Conservation (phyloP, 2,888 invertebrate genomes). For the Mesorhabditis belari region DNA sequence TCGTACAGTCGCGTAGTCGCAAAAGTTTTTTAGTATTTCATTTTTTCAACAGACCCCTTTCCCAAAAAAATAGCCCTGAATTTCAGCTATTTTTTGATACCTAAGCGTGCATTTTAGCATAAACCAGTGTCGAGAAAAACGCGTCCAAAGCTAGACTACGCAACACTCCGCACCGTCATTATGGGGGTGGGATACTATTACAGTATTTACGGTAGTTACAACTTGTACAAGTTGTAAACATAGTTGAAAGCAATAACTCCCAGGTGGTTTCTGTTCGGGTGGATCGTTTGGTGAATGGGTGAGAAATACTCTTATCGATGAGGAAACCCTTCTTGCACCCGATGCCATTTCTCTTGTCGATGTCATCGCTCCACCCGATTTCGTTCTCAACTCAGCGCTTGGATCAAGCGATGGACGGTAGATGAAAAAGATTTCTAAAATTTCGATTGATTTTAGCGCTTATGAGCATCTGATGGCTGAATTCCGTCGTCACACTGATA, state of each 20-base stretch:
- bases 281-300: slow-evolving; percentile 60
- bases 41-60: too few species aligned
- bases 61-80: too few species aligned
- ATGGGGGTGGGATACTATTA: too few species aligned
- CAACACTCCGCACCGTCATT: too few species aligned
- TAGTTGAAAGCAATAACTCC: not conserved
- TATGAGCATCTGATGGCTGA: slow-evolving; percentile 31
- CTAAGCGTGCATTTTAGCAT: too few species aligned
- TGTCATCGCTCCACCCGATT: slow-evolving; percentile 80
- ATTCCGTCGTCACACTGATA: slow-evolving; percentile 15
- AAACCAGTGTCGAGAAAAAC: too few species aligned
- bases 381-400: slow-evolving; percentile 76
- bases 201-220: too few species aligned
- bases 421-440: not conserved
- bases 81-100: too few species aligned
- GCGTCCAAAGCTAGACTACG: too few species aligned
- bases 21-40: too few species aligned
- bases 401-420: slow-evolving; percentile 77
- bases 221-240: not conserved
- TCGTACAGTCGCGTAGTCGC: too few species aligned
- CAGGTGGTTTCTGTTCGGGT: slow-evolving; percentile 55
- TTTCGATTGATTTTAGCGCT: slow-evolving; percentile 11
- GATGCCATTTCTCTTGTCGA: slow-evolving; percentile 75
- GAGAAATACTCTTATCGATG: slow-evolving; percentile 61
- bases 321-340: slow-evolving; percentile 64